phyloP scores from a whole-genome alignment of 2,888 invertebrate genomes.

The Leucania comma region DNA sequence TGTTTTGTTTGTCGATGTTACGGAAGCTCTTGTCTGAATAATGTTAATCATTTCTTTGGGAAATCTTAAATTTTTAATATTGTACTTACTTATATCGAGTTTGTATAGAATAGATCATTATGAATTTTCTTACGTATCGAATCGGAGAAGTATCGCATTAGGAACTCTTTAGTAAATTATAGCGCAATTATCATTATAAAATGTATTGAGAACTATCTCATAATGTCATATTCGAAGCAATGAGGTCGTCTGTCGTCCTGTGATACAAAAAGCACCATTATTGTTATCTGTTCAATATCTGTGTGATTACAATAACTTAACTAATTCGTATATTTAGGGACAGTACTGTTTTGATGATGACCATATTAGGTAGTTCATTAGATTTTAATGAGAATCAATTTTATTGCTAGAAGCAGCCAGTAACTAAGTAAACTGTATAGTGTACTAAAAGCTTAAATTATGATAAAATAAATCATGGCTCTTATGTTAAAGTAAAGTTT shows the following conservation, averaged over 20 bases:
- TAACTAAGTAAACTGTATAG: slow-evolving; percentile 41
- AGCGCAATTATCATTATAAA: slow-evolving; percentile 59
- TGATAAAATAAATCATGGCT: slow-evolving; percentile 32
- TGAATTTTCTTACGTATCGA: slow-evolving; percentile 61
- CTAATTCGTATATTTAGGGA: slow-evolving; percentile 49
- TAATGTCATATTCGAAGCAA: slow-evolving; percentile 55
- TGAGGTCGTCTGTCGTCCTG: slow-evolving; percentile 62
- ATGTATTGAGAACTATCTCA: slow-evolving; percentile 46
- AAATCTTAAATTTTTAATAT: slow-evolving; percentile 69
- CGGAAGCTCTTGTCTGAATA: slow-evolving; percentile 87
- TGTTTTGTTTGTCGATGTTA: slow-evolving; percentile 87
- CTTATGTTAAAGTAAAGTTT: slow-evolving; percentile 44
- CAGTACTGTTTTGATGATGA: slow-evolving; percentile 51
- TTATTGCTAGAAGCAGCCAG: slow-evolving; percentile 49
- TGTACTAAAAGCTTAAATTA: slow-evolving; percentile 47
- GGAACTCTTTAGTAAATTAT: slow-evolving; percentile 53
- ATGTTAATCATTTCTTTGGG: slow-evolving; percentile 89
- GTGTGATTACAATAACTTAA: slow-evolving; percentile 54
- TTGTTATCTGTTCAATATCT: slow-evolving; percentile 54
- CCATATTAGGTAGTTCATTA: slow-evolving; percentile 57
- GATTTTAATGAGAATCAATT: slow-evolving; percentile 53
- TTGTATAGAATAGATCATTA: slow-evolving; percentile 63
- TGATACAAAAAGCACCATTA: slow-evolving; percentile 66
- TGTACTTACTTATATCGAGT: slow-evolving; percentile 66
- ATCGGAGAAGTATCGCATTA: slow-evolving; percentile 53